Percentiles rank a stretch among this genome's conserved stretches.
These are phyloP conservation scores for Apteryx mantelli DNA, from an alignment of 2,113 vertebrate genomes.

Conservation along the genomic window DNA sequence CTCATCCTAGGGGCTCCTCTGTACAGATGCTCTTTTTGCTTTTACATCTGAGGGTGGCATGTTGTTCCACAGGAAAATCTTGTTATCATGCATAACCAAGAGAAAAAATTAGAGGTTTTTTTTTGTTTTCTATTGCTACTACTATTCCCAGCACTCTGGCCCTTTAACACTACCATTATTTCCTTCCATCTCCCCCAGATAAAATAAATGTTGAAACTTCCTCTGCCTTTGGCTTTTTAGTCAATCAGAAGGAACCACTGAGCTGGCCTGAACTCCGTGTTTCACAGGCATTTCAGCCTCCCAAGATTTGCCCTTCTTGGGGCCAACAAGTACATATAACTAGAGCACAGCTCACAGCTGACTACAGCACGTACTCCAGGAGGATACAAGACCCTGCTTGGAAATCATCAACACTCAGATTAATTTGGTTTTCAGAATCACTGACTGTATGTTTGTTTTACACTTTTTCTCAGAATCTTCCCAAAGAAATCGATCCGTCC, in stretches of 20 bases:
- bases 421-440: neutral
- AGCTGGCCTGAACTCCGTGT: neutral
- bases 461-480: neutral
- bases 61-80: slow-evolving; percentile 12
- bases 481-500: slow-evolving; percentile 37
- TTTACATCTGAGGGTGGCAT: neutral
- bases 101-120: neutral
- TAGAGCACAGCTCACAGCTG: neutral
- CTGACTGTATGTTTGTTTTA: neutral
- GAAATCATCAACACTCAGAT: neutral
- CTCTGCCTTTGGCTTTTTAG: too few relatives aligned
- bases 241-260: neutral
- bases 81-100: neutral
- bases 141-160: neutral
- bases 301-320: too few relatives aligned
- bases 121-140: rapidly evolving
- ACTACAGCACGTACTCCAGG: neutral
- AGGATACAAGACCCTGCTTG: neutral
- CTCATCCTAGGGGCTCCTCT: neutral
- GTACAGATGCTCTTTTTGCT: neutral
- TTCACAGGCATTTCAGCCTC: neutral
- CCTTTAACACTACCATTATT: neutral
- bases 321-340: neutral
- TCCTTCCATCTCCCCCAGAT: neutral
- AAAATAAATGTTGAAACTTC: neutral